Evolutionary conservation across 2,113 vertebrate genomes (phyloP).

Genomic region (Ophthalmotilapia sp.): DNA sequence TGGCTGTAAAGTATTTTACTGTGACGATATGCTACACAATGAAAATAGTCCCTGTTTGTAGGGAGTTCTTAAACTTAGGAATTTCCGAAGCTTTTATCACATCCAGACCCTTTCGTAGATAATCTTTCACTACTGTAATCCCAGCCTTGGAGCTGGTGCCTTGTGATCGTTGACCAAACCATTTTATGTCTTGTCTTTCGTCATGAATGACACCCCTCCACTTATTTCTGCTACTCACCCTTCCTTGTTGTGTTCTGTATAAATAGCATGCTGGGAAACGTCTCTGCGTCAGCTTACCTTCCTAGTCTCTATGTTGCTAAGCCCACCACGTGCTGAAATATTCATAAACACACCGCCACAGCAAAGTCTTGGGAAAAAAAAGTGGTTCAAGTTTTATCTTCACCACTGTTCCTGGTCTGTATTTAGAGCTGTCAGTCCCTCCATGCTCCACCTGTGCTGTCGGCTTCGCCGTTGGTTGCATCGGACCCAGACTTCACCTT

Average conservation of each 20-base stretch:
- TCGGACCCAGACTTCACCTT: conserved; percentile 47
- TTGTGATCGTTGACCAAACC: neutral
- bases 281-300: neutral
- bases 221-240: neutral
- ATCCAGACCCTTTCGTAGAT: neutral
- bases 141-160: neutral
- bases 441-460: conserved; percentile 35
- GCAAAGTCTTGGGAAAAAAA: neutral
- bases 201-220: neutral
- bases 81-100: neutral
- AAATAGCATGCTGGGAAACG: neutral
- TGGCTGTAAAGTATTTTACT: neutral
- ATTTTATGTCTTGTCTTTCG: neutral
- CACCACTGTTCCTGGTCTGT: neutral
- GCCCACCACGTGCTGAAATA: neutral
- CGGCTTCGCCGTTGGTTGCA: conserved; percentile 22
- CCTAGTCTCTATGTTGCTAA: neutral
- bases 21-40: neutral
- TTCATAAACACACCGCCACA: neutral
- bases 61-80: neutral
- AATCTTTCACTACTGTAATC: neutral
- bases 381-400: neutral
- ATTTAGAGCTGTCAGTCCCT: conserved; percentile 59
- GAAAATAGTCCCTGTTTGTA: neutral
- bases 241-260: neutral